Evolutionary conservation across 2,797 vertebrate species (phyloP), one percentile per base, ranked within the genome.

Genomic region (Microchirus variegatus): DNA sequence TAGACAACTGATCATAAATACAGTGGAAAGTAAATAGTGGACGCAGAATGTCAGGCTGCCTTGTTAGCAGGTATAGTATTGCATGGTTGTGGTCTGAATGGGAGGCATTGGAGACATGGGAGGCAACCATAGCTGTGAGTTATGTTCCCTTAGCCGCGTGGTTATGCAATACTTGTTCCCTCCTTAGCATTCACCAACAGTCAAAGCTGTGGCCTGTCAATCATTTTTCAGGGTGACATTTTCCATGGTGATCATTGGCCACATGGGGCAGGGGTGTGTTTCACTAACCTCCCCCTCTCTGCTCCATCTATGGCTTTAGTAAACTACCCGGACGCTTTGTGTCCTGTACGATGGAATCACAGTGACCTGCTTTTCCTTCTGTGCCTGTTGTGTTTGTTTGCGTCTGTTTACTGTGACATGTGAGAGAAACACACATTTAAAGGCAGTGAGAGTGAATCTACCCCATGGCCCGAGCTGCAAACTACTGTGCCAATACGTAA

Each of bases 51-150:
- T 84, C 81, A 77, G 85, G 80, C 83, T 49, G 79, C 82, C 92
- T 87, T 87, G 87, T 89, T 89, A 89, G 83, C 78, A 75, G 77
- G 84, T 90, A 65, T 92, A 82, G 71, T 73, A 76, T 93, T 92
- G 83, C 92, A 88, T 16, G 63, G 67, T 86, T 81, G 70, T 69
- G 75, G 82, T 83, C 70, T 79, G 86, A 91, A 87, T 85, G 87
- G 75, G 76, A 86, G 74, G 78, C 70, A 69, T 44, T 56, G 58
- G 78, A 86, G 75, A 88, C 83, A 59, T 56, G 71, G 78, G 73
- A 88, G 84, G 87, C 83, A 87, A 90, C 80, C 63, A 59, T 63
- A 84, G 85, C 85, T 75, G 71, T 61, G 75, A 90, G 85, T 85
- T 84, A 84, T 84, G 82, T 73, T 80, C 80, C 73, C 52, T 50